These are phyloP conservation scores for Hydractinia echinata DNA, from an alignment of 30 jellyfish, hydroid and myxozoan genomes.

Conservation along the genomic window DNA sequence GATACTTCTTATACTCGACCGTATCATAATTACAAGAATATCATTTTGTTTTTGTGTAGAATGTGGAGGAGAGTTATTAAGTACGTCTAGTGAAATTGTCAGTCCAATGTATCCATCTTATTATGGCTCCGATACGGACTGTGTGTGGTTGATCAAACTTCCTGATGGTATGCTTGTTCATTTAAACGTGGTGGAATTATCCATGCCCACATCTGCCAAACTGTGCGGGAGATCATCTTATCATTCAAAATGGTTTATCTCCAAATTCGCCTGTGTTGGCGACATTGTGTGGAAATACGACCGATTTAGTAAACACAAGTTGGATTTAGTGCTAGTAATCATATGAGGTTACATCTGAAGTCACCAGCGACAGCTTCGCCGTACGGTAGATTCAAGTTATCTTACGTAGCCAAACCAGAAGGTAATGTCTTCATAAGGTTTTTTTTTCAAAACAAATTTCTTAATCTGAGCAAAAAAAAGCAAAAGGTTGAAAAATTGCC, in stretches of 20 bases:
- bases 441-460: too few relatives aligned
- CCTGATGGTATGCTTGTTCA: conserved; percentile 47
- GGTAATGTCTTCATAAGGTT: conserved; percentile 13
- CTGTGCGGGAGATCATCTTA: neutral
- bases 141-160: conserved; percentile 56
- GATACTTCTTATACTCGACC: too few relatives aligned
- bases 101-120: conserved; percentile 68
- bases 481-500: too few relatives aligned
- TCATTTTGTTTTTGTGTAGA: too few relatives aligned
- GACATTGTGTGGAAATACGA: neutral
- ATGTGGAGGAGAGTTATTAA: conserved; percentile 46
- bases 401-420: conserved; percentile 27
- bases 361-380: conserved; percentile 37
- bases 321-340: conserved; percentile 35
- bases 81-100: conserved; percentile 52
- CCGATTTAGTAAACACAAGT: conserved; percentile 21
- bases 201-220: conserved; percentile 52
- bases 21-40: too few relatives aligned
- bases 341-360: conserved; percentile 32
- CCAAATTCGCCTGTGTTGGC: neutral
- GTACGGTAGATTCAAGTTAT: conserved; percentile 45
- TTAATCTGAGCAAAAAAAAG: too few relatives aligned
- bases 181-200: conserved; percentile 33
- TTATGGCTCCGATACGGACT: conserved; percentile 54
- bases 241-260: neutral